Base-by-base conservation (phyloP, 2,113 vertebrate genomes). In the Blennius ocellaris region DNA sequence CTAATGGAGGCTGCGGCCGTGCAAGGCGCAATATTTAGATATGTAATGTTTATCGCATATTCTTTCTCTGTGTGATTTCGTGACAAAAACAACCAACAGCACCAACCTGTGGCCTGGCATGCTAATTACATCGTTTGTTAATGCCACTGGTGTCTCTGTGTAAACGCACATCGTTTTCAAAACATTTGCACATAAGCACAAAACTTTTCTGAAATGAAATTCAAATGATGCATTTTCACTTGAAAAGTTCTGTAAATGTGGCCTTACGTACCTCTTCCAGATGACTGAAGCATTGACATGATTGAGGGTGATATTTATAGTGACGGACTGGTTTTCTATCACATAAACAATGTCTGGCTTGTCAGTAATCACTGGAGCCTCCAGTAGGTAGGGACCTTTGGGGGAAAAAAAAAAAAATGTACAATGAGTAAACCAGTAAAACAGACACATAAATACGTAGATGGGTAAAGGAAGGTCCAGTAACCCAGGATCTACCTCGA, bases 341-440 rank as follows among this genome's bases (percentile, higher is more conserved):
- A 96, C 94, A 17, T 95, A 95, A 4, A 99, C 94, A 6, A 95
- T 54, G 0, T 98, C 97, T 2, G 96, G 97, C 75, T 96, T 98
- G 84, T 99, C 97, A 69, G 92, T 82, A 61, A 99, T 96, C 5
- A 94, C 79, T 0, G 98, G 97, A 0, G 95, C 89, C 78, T 97
- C 97, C 54, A 95, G 93, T 63, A 96, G 87, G 77, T 97, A 96
- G 0, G 95, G 94, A 83, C 97, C 97, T 99, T 77, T 3, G 70
- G 11, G 50, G 17, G 66, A 66, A 16, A n/a, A 39, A 80, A 14
- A 78, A 36, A 14, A 36, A 49, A n/a, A n/a, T n/a, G n/a, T n/a
- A n/a, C 47, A 37, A 58, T 58, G 37, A 39, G 11, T 30, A 12
- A 73, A 54, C 1, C 1, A 9, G 1, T 45, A 14, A 30, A 30